A percentile compares a stretch with the other conserved stretches of the same genome.
These are phyloP conservation scores for Bothrops jararaca DNA, from an alignment of 2,113 vertebrate species.

Conservation along the genomic window DNA sequence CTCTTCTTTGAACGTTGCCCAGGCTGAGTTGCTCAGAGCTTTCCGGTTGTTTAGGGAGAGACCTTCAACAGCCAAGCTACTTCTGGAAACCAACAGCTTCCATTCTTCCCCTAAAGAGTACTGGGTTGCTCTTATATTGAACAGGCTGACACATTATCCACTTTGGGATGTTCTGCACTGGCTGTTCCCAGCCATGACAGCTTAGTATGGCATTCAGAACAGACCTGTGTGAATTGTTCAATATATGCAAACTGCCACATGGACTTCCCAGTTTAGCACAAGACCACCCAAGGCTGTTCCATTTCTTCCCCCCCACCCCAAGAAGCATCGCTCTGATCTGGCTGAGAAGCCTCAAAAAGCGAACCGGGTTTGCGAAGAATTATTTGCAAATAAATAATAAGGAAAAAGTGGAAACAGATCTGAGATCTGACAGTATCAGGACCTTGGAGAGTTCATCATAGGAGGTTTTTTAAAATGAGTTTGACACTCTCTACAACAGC, in stretches of 20 bases:
- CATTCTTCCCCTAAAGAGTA: not conserved
- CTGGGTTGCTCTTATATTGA: not conserved
- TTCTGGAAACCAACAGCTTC: not conserved
- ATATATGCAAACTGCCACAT: not conserved
- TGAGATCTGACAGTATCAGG: not conserved
- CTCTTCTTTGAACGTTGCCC: not conserved
- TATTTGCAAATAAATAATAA: not conserved
- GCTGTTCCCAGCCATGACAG: not conserved
- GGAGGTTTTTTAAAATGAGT: not conserved
- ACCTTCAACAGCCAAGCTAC: not conserved
- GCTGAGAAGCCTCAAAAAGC: not conserved
- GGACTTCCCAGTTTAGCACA: not conserved
- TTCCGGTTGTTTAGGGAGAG: not conserved
- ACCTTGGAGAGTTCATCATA: not conserved
- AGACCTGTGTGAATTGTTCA: not conserved
- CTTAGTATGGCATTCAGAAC: not conserved
- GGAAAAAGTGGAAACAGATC: not conserved
- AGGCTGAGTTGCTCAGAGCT: not conserved
- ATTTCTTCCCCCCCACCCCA: not conserved
- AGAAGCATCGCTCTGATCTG: not conserved
- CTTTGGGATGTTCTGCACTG: not conserved
- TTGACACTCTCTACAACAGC: not conserved
- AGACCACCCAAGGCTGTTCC: not conserved
- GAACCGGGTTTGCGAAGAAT: not conserved
- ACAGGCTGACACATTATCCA: not conserved